Percentiles rank a stretch among this genome's conserved stretches.
These are phyloP conservation scores for Ctenodactylus gundi DNA, from an alignment of 2,113 vertebrate genomes.

Conservation along the genomic window DNA sequence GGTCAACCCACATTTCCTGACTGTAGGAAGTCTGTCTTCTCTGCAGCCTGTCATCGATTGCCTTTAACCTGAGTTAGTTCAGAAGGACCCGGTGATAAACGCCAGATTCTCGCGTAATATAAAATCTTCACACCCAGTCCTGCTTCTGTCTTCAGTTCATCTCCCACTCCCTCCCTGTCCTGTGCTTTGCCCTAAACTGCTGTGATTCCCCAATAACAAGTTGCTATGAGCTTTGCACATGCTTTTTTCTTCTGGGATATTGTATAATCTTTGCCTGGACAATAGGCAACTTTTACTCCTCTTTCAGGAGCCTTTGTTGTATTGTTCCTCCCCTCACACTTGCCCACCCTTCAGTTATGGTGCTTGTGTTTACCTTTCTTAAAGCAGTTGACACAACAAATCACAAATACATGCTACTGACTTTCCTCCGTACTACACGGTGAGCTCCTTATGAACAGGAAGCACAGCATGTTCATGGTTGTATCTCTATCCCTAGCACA, in stretches of 20 bases:
- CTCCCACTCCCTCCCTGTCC: background rate
- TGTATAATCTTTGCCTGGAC: background rate
- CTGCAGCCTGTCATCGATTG: background rate
- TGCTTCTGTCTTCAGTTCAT: background rate
- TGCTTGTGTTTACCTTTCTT: background rate
- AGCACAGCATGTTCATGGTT: background rate
- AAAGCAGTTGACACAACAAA: background rate
- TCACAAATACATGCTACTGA: background rate
- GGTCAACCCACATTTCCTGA: background rate
- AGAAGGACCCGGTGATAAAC: background rate
- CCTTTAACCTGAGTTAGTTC: background rate
- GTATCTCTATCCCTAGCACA: background rate
- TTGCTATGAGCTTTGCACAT: background rate
- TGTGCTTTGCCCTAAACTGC: background rate
- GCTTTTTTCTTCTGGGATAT: background rate
- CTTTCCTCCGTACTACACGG: background rate
- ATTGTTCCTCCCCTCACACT: background rate
- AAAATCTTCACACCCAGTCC: background rate
- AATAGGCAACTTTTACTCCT: background rate
- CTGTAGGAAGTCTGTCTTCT: background rate
- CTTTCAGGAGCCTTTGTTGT: conserved; percentile 16
- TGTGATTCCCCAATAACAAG: background rate
- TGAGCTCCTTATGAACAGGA: background rate
- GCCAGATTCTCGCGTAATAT: background rate
- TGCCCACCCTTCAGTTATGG: background rate